phyloP scores from a whole-genome alignment of 1,140 invertebrate genomes.

The Zaprionus gabonicus region DNA sequence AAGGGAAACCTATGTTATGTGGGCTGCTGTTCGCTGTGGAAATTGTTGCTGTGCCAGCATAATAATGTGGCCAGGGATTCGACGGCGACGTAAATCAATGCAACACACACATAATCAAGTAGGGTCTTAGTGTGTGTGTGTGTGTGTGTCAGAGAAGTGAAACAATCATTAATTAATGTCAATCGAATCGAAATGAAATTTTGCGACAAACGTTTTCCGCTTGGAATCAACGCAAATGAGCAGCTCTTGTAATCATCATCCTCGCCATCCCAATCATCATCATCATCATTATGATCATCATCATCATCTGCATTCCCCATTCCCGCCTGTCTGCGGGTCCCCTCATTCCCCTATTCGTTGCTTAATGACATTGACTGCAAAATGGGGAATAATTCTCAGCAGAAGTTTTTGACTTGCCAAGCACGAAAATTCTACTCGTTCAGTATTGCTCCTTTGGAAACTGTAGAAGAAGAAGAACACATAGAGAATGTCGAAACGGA shows the following conservation, averaged over 20 bases:
- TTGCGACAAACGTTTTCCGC: slow-evolving; percentile 82
- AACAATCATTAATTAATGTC: slow-evolving; percentile 83
- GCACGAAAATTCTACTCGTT: slow-evolving; percentile 9
- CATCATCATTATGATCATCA: slow-evolving; percentile 1
- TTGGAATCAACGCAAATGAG: slow-evolving; percentile 78
- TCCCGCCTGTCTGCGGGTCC: slow-evolving; percentile 58
- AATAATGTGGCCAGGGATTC: slow-evolving; percentile 74
- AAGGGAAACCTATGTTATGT: slow-evolving; percentile 18
- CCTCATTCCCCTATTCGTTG: slow-evolving; percentile 7
- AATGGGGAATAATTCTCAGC: slow-evolving; percentile 54
- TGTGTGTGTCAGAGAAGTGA: slow-evolving; percentile 58
- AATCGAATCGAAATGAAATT: slow-evolving; percentile 82
- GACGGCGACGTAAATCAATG: slow-evolving; percentile 76
- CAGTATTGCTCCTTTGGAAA: not conserved
- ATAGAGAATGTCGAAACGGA: slow-evolving; percentile 47
- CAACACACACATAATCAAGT: slow-evolving; percentile 24
- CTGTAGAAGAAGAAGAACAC: not conserved
- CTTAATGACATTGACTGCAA: slow-evolving; percentile 55
- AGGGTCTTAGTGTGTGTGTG: slow-evolving; percentile 2
- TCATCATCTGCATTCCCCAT: slow-evolving; percentile 6
- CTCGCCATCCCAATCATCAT: slow-evolving; percentile 10
- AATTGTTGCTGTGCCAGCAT: slow-evolving; percentile 76
- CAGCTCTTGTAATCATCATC: slow-evolving; percentile 36
- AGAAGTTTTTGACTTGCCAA: slow-evolving; percentile 57
- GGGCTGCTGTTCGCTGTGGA: slow-evolving; percentile 45